Percentiles rank a stretch among this genome's conserved stretches.
Evolutionary conservation across 2,113 vertebrate genomes (phyloP).

Genomic region (Siphamia tubifer): DNA sequence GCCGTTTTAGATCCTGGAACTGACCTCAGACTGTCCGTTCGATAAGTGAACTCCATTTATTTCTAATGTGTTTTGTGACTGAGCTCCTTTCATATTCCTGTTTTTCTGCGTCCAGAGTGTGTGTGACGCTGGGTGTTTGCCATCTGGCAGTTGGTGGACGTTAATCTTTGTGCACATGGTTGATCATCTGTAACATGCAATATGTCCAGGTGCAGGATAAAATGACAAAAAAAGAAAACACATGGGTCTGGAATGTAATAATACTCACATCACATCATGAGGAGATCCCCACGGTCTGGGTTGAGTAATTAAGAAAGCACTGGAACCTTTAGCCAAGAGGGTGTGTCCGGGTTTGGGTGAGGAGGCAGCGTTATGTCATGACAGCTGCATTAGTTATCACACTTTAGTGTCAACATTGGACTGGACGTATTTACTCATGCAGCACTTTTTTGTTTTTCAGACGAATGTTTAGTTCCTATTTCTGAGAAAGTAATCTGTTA

Average conservation of each 20-base stretch:
- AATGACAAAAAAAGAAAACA: constrained; percentile 9
- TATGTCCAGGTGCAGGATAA: constrained; percentile 58
- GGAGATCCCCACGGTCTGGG: not conserved
- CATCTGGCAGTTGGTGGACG: constrained; percentile 64
- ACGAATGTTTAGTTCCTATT: constrained; percentile 14
- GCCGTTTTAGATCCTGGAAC: not conserved
- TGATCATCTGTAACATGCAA: constrained; percentile 62
- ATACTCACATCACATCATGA: constrained; percentile 27
- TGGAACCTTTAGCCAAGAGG: constrained; percentile 17
- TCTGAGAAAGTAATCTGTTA: not conserved
- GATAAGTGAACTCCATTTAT: too few relatives aligned
- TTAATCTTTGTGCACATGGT: constrained; percentile 60
- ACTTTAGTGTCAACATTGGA: constrained; percentile 4
- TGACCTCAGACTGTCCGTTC: not conserved
- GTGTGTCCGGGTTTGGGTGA: constrained; percentile 10
- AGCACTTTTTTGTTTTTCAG: constrained; percentile 24
- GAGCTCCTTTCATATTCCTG: not conserved
- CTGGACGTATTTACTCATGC: not conserved
- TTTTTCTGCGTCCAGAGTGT: constrained; percentile 16
- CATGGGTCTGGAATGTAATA: constrained; percentile 33
- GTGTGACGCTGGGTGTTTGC: constrained; percentile 44
- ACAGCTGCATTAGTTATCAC: constrained; percentile 32
- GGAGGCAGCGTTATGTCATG: constrained; percentile 19
- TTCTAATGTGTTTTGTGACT: not conserved
- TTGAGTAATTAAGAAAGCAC: constrained; percentile 27